These are phyloP conservation scores for Macrochelys suwanniensis DNA, from an alignment of 2,797 vertebrate species.

Conservation along the genomic window DNA sequence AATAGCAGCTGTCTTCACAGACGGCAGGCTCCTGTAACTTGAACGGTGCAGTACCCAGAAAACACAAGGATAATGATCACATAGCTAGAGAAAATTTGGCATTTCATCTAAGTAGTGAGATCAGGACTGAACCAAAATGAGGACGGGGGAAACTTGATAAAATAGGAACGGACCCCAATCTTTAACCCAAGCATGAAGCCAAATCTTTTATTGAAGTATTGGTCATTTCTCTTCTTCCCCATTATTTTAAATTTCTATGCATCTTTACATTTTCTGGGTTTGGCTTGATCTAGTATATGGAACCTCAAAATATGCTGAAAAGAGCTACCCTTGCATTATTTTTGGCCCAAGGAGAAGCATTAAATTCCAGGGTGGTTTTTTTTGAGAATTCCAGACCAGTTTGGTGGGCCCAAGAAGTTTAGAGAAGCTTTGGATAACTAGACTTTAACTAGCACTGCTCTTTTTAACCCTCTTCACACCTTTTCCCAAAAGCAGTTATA, in stretches of 20 bases:
- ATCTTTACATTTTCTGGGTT: no score
- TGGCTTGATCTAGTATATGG: not conserved
- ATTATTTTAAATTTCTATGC: not conserved
- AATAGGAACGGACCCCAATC: not conserved
- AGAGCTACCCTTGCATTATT: not conserved
- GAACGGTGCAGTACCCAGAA: rapidly evolving
- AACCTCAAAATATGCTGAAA: not conserved
- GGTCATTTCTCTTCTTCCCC: no score
- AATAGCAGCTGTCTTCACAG: no score
- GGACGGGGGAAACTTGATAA: not conserved
- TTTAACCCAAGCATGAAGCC: not conserved
- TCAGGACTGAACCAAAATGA: not conserved
- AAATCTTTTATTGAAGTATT: no score
- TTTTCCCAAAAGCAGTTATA: not conserved
- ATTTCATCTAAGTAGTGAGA: not conserved
- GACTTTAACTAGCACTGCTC: not conserved
- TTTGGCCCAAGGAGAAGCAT: not conserved
- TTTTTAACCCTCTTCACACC: not conserved
- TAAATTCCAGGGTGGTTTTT: not conserved
- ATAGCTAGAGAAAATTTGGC: not conserved
- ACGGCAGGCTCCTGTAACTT: not conserved
- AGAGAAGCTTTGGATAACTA: not conserved
- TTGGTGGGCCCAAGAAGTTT: not conserved
- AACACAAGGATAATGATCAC: not conserved
- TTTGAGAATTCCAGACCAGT: not conserved